A percentile compares a stretch with the other conserved stretches of the same genome.
phyloP scores from a whole-genome alignment of 2,888 invertebrate genomes.

The Plebejus anna region DNA sequence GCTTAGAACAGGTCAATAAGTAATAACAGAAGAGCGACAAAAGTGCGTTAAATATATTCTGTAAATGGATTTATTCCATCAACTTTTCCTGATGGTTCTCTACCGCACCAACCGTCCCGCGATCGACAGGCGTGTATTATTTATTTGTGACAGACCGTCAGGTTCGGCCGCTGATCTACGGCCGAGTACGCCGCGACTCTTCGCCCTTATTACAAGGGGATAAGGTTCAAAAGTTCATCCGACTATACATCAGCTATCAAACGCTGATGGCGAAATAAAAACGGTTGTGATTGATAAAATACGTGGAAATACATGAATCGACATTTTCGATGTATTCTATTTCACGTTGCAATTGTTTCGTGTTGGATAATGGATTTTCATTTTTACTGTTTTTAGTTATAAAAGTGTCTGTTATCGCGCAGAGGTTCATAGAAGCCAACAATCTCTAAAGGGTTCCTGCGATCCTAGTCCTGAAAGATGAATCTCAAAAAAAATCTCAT shows the following conservation, averaged over 20 bases:
- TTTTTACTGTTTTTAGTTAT: no score
- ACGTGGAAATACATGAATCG: slow-evolving; percentile 15
- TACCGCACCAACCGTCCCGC: slow-evolving; percentile 32
- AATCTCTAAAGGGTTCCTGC: no score
- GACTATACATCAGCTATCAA: slow-evolving; percentile 36
- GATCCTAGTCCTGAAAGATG: no score
- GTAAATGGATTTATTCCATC: not conserved
- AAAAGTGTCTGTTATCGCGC: not conserved
- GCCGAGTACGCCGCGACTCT: slow-evolving; percentile 33
- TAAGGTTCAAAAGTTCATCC: not conserved
- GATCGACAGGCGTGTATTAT: slow-evolving; percentile 57
- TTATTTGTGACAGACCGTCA: slow-evolving; percentile 54
- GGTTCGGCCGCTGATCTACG: slow-evolving; percentile 53
- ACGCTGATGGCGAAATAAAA: slow-evolving; percentile 41
- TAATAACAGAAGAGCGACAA: no score
- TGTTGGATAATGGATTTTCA: no score
- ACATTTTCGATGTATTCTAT: not conserved
- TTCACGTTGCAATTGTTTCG: not conserved
- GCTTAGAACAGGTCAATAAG: no score
- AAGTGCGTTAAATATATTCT: not conserved
- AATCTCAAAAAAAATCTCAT: no score
- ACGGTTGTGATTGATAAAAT: slow-evolving; percentile 29
- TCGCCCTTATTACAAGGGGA: not conserved
- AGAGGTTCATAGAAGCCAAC: not conserved
- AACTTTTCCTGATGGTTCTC: not conserved